A percentile compares a stretch with the other conserved stretches of the same genome.
These are phyloP conservation scores for Aphelenchoides fujianensis DNA, from an alignment of 1,140 invertebrate species.

Conservation along the genomic window DNA sequence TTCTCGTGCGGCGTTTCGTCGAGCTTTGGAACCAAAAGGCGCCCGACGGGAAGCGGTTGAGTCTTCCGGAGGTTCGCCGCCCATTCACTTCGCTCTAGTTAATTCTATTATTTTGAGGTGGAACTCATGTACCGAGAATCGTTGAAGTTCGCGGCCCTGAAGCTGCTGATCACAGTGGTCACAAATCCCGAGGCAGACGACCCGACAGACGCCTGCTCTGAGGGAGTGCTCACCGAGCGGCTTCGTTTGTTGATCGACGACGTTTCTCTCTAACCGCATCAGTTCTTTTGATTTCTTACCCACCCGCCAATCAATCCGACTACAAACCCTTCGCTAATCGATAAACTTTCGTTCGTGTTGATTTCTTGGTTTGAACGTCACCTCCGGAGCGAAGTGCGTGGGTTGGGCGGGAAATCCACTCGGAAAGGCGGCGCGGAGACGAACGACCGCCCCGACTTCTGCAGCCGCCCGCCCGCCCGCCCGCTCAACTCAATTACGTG, in stretches of 20 bases:
- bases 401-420: too few species aligned
- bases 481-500: too few species aligned
- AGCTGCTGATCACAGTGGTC: neutral
- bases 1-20: slow-evolving; percentile 1
- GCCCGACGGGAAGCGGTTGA: slow-evolving; percentile 8
- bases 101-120: slow-evolving; percentile 1
- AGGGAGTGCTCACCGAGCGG: neutral
- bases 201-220: neutral
- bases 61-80: neutral
- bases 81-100: neutral
- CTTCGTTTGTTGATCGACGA: slow-evolving; percentile 7
- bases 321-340: too few species aligned
- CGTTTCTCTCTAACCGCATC: neutral
- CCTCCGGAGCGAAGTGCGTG: too few species aligned
- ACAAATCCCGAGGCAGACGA: slow-evolving; percentile 17
- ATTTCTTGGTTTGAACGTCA: too few species aligned
- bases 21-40: neutral
- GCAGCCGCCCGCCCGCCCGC: too few species aligned
- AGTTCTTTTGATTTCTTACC: too few species aligned
- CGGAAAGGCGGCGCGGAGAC: too few species aligned
- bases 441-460: too few species aligned
- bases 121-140: neutral
- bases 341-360: too few species aligned
- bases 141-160: slow-evolving; percentile 6
- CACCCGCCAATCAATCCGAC: too few species aligned